These are phyloP conservation scores for Caenorhabditis briggsae DNA, from an alignment of 1,140 invertebrate genomes.

Conservation along the genomic window DNA sequence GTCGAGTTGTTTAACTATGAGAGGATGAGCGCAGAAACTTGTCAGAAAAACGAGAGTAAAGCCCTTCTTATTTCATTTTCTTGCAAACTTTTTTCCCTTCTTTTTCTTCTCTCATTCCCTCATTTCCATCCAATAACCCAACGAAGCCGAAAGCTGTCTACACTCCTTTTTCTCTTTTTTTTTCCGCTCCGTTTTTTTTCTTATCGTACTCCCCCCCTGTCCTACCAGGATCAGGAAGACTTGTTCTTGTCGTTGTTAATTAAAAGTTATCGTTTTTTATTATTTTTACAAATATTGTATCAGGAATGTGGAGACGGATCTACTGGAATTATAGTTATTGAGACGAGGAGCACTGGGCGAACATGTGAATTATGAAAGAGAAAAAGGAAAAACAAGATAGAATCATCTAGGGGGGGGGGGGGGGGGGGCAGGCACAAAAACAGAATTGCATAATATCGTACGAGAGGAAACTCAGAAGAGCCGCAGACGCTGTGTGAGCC, in stretches of 20 bases:
- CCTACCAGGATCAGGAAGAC: neutral
- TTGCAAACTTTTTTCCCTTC: conserved; percentile 14
- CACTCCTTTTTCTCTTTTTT: neutral
- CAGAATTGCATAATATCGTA: conserved; percentile 50
- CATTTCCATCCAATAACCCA: conserved; percentile 53
- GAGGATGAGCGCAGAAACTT: neutral
- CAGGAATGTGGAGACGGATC: too few relatives aligned
- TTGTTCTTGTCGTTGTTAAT: neutral
- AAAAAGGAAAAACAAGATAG: conserved; percentile 19
- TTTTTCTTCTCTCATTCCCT: conserved; percentile 19
- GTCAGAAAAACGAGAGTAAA: conserved; percentile 15
- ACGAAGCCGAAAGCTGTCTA: conserved; percentile 48
- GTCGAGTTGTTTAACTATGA: neutral
- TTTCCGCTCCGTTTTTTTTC: neutral
- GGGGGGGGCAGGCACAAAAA: conserved; percentile 33
- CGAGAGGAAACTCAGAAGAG: conserved; percentile 11
- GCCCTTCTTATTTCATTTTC: conserved; percentile 51
- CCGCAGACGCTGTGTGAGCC: neutral
- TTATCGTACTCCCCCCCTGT: neutral
- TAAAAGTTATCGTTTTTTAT: too few relatives aligned
- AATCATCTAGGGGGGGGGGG: conserved; percentile 8
- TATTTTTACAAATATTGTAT: too few relatives aligned
- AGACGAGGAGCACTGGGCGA: neutral
- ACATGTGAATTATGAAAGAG: conserved; percentile 35
- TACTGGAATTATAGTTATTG: neutral